Evolutionary conservation across 2,113 vertebrate genomes (phyloP).

Genomic region (Ochotona curzoniae): DNA sequence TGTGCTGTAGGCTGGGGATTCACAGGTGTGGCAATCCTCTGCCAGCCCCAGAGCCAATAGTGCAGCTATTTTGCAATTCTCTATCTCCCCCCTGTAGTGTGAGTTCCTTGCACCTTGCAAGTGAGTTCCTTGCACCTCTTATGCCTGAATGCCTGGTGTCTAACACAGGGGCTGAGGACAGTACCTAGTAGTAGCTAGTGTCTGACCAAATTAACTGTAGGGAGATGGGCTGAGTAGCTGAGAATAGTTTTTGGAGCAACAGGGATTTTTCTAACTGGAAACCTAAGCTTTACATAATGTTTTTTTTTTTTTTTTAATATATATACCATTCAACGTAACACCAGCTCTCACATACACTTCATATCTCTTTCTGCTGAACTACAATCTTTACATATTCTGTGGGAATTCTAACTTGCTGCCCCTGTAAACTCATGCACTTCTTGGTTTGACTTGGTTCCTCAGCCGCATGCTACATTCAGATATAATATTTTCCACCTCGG

Average conservation of each 20-base stretch:
- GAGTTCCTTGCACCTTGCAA: no score
- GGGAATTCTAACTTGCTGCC: background rate
- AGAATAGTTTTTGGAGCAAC: background rate
- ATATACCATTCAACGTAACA: background rate
- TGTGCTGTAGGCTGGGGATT: no score
- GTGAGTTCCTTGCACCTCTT: background rate
- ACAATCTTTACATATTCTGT: background rate
- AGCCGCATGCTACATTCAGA: background rate
- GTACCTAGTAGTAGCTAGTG: background rate
- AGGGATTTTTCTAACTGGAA: background rate
- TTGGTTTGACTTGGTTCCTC: background rate
- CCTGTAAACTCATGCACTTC: background rate
- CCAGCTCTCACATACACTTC: background rate
- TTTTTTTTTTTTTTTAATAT: no score
- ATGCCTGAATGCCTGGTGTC: background rate
- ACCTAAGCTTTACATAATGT: background rate
- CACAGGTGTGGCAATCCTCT: background rate
- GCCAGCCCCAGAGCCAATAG: no score
- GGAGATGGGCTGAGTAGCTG: background rate
- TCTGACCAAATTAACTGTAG: background rate
- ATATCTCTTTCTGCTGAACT: background rate
- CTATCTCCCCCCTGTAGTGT: background rate
- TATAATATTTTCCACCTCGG: no score
- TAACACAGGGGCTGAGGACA: background rate
- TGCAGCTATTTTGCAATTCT: background rate